Evolutionary conservation across 2,888 invertebrate species (phyloP).

Genomic region (Cheilosia urbana): DNA sequence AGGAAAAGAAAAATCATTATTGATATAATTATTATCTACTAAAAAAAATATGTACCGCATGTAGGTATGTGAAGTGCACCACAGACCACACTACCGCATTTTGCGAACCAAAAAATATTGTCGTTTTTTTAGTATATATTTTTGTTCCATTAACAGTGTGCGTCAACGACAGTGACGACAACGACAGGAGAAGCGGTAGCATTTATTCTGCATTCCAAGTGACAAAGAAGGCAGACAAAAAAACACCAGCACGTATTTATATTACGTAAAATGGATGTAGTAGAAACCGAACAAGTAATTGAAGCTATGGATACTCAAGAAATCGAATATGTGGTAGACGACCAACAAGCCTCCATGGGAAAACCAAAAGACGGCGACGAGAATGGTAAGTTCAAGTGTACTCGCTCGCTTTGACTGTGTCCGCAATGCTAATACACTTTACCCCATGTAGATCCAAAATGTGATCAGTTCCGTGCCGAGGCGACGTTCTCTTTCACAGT

Average conservation of each 20-base stretch:
- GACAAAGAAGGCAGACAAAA: constrained; percentile 66
- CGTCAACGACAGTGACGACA: constrained; percentile 33
- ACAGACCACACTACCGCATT: constrained; percentile 39
- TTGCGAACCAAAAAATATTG: constrained; percentile 16
- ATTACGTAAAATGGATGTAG: constrained; percentile 79
- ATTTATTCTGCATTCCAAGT: constrained; percentile 67
- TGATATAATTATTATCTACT: constrained; percentile 18
- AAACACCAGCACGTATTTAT: constrained; percentile 65
- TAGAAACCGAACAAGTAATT: constrained; percentile 83
- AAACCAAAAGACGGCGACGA: constrained; percentile 64
- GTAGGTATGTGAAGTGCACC: constrained; percentile 19
- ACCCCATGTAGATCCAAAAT: constrained; percentile 78
- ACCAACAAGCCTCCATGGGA: constrained; percentile 38
- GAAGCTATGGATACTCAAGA: constrained; percentile 84
- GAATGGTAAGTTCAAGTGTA: constrained; percentile 52
- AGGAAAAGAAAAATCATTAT: constrained; percentile 44
- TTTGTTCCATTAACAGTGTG: constrained; percentile 57
- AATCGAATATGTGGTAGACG: constrained; percentile 80
- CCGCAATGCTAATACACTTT: neutral
- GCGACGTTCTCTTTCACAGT: constrained; percentile 96
- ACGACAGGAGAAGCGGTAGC: constrained; percentile 30
- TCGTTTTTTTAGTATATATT: constrained; percentile 20
- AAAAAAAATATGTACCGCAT: constrained; percentile 32
- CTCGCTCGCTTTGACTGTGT: neutral
- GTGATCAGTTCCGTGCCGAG: constrained; percentile 85